Conservation (phyloP, 2,113 vertebrate genomes). For the Puntigrus tetrazona region DNA sequence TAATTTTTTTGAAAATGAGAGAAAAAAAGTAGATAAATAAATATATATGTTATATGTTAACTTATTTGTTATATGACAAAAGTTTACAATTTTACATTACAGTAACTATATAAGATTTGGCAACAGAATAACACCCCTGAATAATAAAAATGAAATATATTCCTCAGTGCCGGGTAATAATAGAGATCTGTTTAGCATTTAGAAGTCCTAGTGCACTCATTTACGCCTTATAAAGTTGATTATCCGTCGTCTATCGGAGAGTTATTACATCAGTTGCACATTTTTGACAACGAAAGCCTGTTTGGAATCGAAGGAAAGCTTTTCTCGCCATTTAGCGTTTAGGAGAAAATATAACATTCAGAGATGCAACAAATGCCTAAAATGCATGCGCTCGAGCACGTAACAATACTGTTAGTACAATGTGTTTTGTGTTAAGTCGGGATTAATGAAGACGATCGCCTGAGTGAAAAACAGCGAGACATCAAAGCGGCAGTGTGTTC, state of each 20-base stretch:
- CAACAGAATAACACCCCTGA: neutral
- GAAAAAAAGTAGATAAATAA: too few relatives aligned
- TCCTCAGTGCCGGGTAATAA: neutral
- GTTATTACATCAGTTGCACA: slow-evolving; percentile 14
- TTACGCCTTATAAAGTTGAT: neutral
- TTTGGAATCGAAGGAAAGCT: neutral
- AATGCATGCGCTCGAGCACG: neutral
- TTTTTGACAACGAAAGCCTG: slow-evolving; percentile 5
- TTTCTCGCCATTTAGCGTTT: neutral
- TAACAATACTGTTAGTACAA: neutral
- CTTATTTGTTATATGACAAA: neutral
- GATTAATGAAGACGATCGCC: neutral
- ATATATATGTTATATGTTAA: too few relatives aligned
- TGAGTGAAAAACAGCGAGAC: neutral
- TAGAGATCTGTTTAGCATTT: neutral
- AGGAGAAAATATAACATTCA: neutral
- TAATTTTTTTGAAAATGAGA: too few relatives aligned
- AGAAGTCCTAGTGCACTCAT: neutral
- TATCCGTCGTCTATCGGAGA: neutral
- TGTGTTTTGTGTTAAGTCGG: slow-evolving; percentile 1
- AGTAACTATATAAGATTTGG: neutral
- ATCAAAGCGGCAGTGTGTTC: neutral
- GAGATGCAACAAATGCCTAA: neutral
- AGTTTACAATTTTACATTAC: neutral
- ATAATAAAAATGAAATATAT: neutral